phyloP scores from a whole-genome alignment of 2,113 vertebrate genomes.

The Rallus limicola region DNA sequence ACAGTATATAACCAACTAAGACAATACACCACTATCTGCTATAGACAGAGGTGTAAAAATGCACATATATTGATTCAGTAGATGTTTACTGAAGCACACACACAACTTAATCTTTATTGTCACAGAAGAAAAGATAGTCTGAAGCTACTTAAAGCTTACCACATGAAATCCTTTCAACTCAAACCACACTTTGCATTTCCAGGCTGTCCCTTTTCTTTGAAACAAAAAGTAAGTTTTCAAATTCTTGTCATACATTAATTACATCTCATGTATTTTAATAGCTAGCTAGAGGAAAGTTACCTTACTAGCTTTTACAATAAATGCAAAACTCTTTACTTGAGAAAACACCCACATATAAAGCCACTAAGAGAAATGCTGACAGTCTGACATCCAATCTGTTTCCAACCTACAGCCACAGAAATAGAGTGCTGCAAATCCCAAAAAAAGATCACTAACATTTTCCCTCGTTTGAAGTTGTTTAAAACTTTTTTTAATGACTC shows the following conservation, averaged over 20 bases:
- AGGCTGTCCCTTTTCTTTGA: not conserved
- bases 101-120: not conserved
- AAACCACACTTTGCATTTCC: not conserved
- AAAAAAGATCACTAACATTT: conserved; percentile 41
- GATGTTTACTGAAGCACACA: not conserved
- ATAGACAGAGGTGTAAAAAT: not conserved
- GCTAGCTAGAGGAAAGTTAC: conserved; percentile 3
- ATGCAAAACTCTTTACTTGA: conserved; percentile 3
- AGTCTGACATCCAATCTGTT: conserved; percentile 71
- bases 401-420: conserved; percentile 53
- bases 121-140: not conserved
- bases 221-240: not conserved
- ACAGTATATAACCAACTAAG: not conserved
- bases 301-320: conserved; percentile 34
- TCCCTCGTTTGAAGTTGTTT: conserved; percentile 1
- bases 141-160: not conserved
- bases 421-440: conserved; percentile 29
- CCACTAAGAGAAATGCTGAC: conserved; percentile 42
- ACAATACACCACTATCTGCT: not conserved
- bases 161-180: not conserved
- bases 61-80: not conserved
- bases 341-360: conserved; percentile 38
- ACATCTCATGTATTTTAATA: not conserved
- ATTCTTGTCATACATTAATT: not conserved
- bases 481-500: conserved; percentile 21